Percentiles rank a stretch among this genome's conserved stretches.
Conservation (phyloP, 2,888 invertebrate species). For the Achlya flavicornis region DNA sequence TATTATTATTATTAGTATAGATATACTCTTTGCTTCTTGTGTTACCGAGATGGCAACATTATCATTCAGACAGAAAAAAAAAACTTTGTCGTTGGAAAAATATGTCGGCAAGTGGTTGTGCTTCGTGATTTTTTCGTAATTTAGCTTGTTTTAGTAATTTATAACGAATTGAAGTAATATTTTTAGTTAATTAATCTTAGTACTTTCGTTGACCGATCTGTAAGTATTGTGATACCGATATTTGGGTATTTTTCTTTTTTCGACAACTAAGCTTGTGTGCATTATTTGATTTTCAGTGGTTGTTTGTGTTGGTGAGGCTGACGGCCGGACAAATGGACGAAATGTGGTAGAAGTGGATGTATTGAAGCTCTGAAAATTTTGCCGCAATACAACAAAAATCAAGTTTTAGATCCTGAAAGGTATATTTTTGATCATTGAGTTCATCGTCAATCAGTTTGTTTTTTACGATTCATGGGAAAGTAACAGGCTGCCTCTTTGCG, state of each 20-base stretch:
- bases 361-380: slow-evolving; percentile 46
- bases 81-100: slow-evolving; percentile 44
- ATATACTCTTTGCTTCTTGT: too few relatives aligned
- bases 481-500: slow-evolving; percentile 69
- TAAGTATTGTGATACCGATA: slow-evolving; percentile 31
- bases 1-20: too few relatives aligned
- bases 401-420: slow-evolving; percentile 50
- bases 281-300: slow-evolving; percentile 63
- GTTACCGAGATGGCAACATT: too few relatives aligned
- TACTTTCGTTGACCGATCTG: slow-evolving; percentile 32
- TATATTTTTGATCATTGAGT: slow-evolving; percentile 38
- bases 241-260: slow-evolving; percentile 27
- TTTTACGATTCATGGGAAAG: slow-evolving; percentile 46
- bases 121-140: slow-evolving; percentile 56
- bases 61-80: slow-evolving; percentile 17
- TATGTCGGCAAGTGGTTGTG: slow-evolving; percentile 74
- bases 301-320: slow-evolving; percentile 76
- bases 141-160: slow-evolving; percentile 31
- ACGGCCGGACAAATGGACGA: slow-evolving; percentile 68
- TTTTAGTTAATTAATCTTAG: slow-evolving; percentile 34
- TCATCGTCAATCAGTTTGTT: slow-evolving; percentile 26
- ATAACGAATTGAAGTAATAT: slow-evolving; percentile 25
- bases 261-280: slow-evolving; percentile 54
- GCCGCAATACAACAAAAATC: slow-evolving; percentile 39
- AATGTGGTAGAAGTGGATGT: slow-evolving; percentile 67